phyloP scores from a whole-genome alignment of 2,113 vertebrate genomes.

The Formicarius rufipectus region DNA sequence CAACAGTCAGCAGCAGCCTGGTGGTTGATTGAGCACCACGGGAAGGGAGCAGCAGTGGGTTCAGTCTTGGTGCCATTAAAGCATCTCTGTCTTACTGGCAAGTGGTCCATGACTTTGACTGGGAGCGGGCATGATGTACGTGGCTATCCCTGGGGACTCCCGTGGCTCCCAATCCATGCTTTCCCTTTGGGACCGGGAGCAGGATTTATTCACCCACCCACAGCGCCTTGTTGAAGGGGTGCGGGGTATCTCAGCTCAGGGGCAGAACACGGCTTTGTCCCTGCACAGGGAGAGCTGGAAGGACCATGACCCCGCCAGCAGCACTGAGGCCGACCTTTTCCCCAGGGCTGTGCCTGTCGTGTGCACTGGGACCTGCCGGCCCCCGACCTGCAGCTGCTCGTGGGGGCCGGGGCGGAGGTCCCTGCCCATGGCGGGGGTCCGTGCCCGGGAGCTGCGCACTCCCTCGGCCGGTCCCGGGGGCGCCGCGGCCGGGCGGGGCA shows the following conservation, averaged over 20 bases:
- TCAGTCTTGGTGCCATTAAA: constrained; percentile 23
- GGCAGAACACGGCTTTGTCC: rapidly evolving
- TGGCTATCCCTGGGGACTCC: not conserved
- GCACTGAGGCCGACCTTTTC: not conserved
- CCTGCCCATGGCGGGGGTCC: not conserved
- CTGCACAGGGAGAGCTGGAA: rapidly evolving
- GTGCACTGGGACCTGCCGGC: too few relatives aligned
- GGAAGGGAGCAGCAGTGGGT: too few relatives aligned
- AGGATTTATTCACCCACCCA: rapidly evolving
- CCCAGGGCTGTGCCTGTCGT: too few relatives aligned
- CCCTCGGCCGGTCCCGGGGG: rapidly evolving
- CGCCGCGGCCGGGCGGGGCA: not conserved
- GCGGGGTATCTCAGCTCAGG: rapidly evolving
- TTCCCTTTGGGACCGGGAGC: rapidly evolving
- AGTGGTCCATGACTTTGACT: not conserved
- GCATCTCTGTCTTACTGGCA: not conserved
- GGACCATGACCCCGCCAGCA: not conserved
- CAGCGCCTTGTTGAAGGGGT: rapidly evolving
- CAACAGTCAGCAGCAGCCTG: constrained; percentile 78
- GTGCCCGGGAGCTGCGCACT: rapidly evolving
- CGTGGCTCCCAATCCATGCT: not conserved
- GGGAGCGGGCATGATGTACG: rapidly evolving
- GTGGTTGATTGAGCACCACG: constrained; percentile 66
- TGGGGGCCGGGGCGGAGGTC: not conserved
- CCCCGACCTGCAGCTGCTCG: rapidly evolving